Evolutionary conservation across 2,113 vertebrate genomes (phyloP).

Genomic region (Zapornia atra): DNA sequence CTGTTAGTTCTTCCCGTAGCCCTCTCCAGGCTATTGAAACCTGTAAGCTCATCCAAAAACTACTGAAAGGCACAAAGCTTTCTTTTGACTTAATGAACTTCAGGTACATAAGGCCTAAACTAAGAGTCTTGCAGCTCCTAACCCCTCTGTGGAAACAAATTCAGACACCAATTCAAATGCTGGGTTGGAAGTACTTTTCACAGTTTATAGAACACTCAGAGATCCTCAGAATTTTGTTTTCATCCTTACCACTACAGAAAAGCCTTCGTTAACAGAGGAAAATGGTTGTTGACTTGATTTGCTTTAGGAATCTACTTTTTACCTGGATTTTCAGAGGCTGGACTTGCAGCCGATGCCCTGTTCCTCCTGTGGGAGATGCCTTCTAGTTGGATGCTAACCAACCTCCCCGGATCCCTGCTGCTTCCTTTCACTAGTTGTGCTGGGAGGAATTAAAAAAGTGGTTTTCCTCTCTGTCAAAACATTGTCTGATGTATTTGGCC

Average conservation of each 20-base stretch:
- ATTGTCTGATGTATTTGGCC: not conserved
- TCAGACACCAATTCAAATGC: not conserved
- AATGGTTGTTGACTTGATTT: not conserved
- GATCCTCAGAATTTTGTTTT: not conserved
- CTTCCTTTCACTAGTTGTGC: not conserved
- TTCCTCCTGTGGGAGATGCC: fast-evolving
- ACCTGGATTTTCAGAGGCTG: not conserved
- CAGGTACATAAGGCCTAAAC: conserved; percentile 1
- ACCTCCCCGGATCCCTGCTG: not conserved
- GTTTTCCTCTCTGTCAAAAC: not conserved
- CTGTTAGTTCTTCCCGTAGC: not conserved
- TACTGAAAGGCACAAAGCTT: conserved; percentile 40
- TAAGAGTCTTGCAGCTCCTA: not conserved
- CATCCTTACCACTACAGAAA: not conserved
- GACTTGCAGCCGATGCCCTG: not conserved
- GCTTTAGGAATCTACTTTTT: not conserved
- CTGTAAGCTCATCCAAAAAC: conserved; percentile 8
- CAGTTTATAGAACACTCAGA: not conserved
- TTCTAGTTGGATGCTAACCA: not conserved
- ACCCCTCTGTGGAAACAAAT: conserved; percentile 32
- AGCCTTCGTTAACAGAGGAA: not conserved
- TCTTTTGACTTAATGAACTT: conserved; percentile 33
- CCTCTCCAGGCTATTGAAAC: conserved; percentile 23
- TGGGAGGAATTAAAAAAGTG: not conserved
- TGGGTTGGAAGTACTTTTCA: conserved; percentile 1